Conservation (phyloP, 2,888 invertebrate genomes). For the Microctonus aethiopoides region DNA sequence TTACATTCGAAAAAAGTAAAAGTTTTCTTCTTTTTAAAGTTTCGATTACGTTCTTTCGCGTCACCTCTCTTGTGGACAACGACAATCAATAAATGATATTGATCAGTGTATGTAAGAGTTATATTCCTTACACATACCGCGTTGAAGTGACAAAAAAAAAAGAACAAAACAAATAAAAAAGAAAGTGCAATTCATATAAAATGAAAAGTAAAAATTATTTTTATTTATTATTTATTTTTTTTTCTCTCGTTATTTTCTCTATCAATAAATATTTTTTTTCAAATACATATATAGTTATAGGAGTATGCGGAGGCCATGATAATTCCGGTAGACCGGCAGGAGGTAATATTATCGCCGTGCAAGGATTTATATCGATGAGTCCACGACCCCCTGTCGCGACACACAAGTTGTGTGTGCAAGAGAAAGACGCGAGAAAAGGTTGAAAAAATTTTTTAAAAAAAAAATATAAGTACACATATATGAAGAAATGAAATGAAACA, state of each 20-base stretch:
- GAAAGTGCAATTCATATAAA: too few relatives aligned
- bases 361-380: constrained; percentile 39
- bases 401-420: constrained; percentile 13
- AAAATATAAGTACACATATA: constrained; percentile 23
- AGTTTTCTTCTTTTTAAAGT: constrained; percentile 44
- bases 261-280: background rate
- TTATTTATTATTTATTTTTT: background rate
- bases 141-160: background rate
- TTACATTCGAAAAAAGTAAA: constrained; percentile 42
- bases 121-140: background rate
- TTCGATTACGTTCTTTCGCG: constrained; percentile 23
- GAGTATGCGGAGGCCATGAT: constrained; percentile 9
- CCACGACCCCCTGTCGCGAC: constrained; percentile 26
- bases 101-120: constrained; percentile 4
- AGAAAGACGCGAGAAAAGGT: background rate
- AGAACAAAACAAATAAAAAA: background rate
- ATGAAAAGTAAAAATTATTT: background rate
- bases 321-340: constrained; percentile 32
- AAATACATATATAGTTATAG: background rate
- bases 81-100: background rate
- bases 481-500: constrained; percentile 19
- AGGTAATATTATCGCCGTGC: constrained; percentile 34
- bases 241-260: background rate
- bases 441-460: background rate
- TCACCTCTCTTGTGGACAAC: background rate